Evolutionary conservation across 2,797 vertebrate species (phyloP).

Genomic region (Neosilurus hyrtlii): DNA sequence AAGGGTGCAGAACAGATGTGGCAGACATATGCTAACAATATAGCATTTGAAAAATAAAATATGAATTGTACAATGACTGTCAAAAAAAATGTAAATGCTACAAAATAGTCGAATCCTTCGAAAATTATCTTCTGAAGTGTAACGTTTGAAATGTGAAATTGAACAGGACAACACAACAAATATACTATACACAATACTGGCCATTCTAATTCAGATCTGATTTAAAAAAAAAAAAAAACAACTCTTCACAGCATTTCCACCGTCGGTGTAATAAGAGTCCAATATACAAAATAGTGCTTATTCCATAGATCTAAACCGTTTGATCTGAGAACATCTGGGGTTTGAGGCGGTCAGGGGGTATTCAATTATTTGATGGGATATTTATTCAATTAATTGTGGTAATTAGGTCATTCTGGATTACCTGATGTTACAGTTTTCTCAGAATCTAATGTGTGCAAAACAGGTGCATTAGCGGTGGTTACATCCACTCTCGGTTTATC

Average conservation of each 20-base stretch:
- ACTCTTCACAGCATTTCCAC: slow-evolving; percentile 1
- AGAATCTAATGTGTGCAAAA: slow-evolving; percentile 65
- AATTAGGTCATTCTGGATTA: slow-evolving; percentile 5
- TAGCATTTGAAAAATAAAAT: slow-evolving; percentile 54
- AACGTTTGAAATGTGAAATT: slow-evolving; percentile 17
- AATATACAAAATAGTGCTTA: slow-evolving; percentile 44
- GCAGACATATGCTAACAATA: slow-evolving; percentile 28
- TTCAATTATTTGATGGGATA: background rate
- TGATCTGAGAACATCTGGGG: background rate
- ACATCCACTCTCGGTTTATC: slow-evolving; percentile 60
- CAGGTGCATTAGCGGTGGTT: slow-evolving; percentile 64
- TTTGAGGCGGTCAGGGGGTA: background rate
- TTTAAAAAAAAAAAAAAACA: background rate
- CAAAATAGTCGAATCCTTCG: slow-evolving; percentile 58
- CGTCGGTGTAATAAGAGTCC: background rate
- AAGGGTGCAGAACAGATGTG: slow-evolving; percentile 20
- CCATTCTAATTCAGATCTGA: slow-evolving; percentile 1
- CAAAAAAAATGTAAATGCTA: slow-evolving; percentile 49
- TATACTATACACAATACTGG: slow-evolving; percentile 30
- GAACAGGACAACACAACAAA: background rate
- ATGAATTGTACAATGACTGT: slow-evolving; percentile 50
- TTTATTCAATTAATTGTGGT: slow-evolving; percentile 3
- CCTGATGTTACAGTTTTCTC: slow-evolving; percentile 48
- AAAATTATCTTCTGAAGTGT: slow-evolving; percentile 13
- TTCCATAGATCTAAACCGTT: slow-evolving; percentile 5